A percentile compares a stretch with the other conserved stretches of the same genome.
These are phyloP conservation scores for Brachionus sp. DNA, from an alignment of 1,140 invertebrate genomes.

Conservation along the genomic window DNA sequence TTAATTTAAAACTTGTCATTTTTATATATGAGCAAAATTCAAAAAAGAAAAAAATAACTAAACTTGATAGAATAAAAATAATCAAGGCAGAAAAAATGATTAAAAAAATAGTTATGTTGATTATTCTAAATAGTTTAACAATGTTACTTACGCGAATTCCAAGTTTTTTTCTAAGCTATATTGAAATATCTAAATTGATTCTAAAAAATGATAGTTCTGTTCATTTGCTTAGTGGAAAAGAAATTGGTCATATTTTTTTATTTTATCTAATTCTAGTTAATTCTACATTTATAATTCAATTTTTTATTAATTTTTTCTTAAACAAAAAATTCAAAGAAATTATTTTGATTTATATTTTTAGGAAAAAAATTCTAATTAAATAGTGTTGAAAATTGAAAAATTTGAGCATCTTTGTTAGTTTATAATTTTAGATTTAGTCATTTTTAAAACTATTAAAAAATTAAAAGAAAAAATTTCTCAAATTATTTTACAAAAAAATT, in stretches of 20 bases:
- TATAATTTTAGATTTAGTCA: too few relatives aligned
- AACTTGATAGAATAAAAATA: neutral
- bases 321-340: slow-evolving; percentile 15
- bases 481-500: too few relatives aligned
- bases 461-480: too few relatives aligned
- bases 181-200: neutral
- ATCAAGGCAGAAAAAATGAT: neutral
- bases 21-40: too few relatives aligned
- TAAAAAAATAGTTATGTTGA: neutral
- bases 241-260: neutral
- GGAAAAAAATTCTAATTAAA: neutral
- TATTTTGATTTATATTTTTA: neutral
- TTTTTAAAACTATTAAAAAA: too few relatives aligned
- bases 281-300: neutral
- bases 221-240: neutral
- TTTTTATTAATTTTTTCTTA: neutral
- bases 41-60: too few relatives aligned
- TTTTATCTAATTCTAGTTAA: neutral
- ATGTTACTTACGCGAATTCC: neutral
- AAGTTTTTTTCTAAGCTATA: neutral
- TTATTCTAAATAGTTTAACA: neutral
- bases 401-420: too few relatives aligned
- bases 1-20: too few relatives aligned
- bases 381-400: too few relatives aligned
- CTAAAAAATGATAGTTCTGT: neutral